phyloP scores from a whole-genome alignment of 2,888 invertebrate genomes.

The Dicranocentrus wangi region DNA sequence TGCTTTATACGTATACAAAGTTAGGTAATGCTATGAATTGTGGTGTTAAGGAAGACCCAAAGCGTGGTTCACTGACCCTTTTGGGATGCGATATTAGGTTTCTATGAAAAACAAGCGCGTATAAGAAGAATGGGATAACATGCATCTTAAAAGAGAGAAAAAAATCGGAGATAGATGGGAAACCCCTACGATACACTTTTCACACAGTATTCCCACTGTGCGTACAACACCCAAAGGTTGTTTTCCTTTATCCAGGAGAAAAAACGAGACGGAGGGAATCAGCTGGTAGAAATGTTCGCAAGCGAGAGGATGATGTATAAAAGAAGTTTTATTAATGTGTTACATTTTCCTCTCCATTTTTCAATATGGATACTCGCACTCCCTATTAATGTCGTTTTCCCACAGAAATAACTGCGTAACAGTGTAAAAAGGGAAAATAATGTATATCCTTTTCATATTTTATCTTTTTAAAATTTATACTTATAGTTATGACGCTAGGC shows the following conservation, averaged over 20 bases:
- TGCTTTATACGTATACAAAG: background rate
- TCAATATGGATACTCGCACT: too few species aligned
- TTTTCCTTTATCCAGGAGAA: background rate
- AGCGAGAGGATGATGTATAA: slow-evolving; percentile 11
- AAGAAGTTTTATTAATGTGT: slow-evolving; percentile 27
- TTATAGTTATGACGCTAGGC: too few species aligned
- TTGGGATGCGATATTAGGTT: slow-evolving; percentile 14
- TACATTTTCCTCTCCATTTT: background rate
- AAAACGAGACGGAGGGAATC: slow-evolving; percentile 11
- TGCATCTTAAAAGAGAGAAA: slow-evolving; percentile 6
- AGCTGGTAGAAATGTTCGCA: slow-evolving; percentile 22
- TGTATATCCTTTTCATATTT: too few species aligned
- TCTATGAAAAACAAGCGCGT: background rate
- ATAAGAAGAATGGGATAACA: slow-evolving; percentile 7
- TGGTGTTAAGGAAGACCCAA: slow-evolving; percentile 11
- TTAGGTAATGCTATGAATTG: background rate
- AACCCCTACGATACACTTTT: background rate
- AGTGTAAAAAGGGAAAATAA: too few species aligned
- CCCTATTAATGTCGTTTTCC: too few species aligned
- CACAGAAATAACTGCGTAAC: too few species aligned
- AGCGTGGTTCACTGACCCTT: slow-evolving; percentile 46
- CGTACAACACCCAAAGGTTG: background rate
- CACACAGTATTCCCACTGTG: background rate
- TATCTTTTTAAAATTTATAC: too few species aligned
- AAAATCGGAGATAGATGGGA: slow-evolving; percentile 33